phyloP scores from a whole-genome alignment of 2,797 vertebrate genomes.

The Pseudochirops cupreus region DNA sequence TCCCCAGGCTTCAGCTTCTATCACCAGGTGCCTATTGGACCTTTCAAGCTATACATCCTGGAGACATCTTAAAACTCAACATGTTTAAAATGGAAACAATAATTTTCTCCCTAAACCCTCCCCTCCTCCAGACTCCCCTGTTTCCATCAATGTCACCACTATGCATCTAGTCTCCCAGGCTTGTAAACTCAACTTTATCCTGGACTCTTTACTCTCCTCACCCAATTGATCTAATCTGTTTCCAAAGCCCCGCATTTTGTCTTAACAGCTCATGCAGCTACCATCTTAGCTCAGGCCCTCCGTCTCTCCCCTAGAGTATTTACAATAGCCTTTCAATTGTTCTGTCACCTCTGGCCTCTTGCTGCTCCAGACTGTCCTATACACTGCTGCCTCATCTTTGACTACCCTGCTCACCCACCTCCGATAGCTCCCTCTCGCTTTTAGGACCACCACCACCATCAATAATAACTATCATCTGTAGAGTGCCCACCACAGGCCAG shows the following conservation, averaged over 20 bases:
- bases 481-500: background rate
- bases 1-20: background rate
- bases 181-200: background rate
- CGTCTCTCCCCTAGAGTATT: background rate
- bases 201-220: background rate
- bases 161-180: background rate
- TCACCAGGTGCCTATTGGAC: background rate
- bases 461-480: background rate
- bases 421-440: background rate
- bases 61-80: background rate
- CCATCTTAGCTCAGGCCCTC: background rate
- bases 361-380: background rate
- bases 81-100: background rate
- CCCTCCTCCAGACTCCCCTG: background rate
- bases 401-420: background rate
- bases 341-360: background rate
- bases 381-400: background rate
- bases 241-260: background rate
- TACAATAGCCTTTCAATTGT: background rate
- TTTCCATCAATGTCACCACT: background rate
- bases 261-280: background rate
- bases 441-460: background rate
- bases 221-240: background rate
- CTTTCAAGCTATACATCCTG: background rate
- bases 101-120: background rate